Base-by-base conservation (phyloP, 1,140 invertebrate genomes). In the Halictus rubicundus region DNA sequence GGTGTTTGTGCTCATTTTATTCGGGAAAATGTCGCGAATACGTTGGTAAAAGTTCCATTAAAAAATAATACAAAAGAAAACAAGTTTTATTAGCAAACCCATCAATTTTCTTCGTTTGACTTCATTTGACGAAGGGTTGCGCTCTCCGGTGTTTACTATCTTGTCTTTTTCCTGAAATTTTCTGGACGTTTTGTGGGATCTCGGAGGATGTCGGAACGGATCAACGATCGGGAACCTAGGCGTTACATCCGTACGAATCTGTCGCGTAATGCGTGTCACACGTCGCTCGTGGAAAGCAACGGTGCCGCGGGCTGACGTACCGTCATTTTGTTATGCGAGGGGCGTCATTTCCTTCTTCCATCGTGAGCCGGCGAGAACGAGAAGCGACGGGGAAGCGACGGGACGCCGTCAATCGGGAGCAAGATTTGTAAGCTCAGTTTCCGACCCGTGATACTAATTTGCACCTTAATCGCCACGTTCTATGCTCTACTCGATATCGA, bases 321-420 rank as follows among this genome's bases (percentile, higher is more conserved):
- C 77, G 82, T 73, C 75, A 68, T 75, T 84, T 89, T 89, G 82
- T 89, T 89, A 89, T 89, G 85, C 88, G 72, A 68, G 74, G 76
- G 77, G 78, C 84, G 85, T 89, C 83, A 87, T 89, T 89, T 89
- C 88, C 88, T 88, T 89, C 87, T 87, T 85, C 59, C 64, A 74
- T 79, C 78, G 78, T 79, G 71, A 74, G 54, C 54, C 54, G 8
- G 19, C 54, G 21, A 21, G 54, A 52, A 52, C 49, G 54, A 57
- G 54, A 57, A 57, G 0, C 54, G 54, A n/a, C 54, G 54, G 54
- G 54, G 54, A 57, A 57, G 49, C 49, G 54, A 57, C 54, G 54
- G 54, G n/a, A 57, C 54, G 1, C 7, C 54, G 54, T 57, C 54
- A n/a, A 57, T 57, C 54, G 54, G 21, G 54, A 57, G 54, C 54